Percentiles rank a stretch among this genome's conserved stretches.
These are phyloP conservation scores for Desmodus rotundus DNA, from an alignment of 2,113 vertebrate species.

Conservation along the genomic window DNA sequence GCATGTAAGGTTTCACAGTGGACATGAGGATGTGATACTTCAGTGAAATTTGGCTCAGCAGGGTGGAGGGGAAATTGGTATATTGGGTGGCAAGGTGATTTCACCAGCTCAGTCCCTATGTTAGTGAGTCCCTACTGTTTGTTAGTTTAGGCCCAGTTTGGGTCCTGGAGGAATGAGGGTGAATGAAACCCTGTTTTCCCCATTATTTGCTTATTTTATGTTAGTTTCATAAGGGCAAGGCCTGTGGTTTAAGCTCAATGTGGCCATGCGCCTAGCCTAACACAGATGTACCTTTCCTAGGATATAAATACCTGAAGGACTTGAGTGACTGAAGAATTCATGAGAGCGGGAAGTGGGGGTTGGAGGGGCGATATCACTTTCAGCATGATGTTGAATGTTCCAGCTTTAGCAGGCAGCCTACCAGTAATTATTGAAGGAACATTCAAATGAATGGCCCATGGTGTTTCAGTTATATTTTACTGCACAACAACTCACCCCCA, in stretches of 20 bases:
- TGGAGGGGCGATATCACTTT: too few relatives aligned
- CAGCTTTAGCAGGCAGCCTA: neutral
- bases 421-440: neutral
- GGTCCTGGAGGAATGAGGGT: neutral
- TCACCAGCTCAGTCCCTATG: neutral
- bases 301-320: neutral
- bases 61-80: neutral
- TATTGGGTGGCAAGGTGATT: neutral
- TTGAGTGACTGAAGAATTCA: neutral
- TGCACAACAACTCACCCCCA: neutral
- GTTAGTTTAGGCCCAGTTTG: neutral
- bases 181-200: neutral
- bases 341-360: neutral
- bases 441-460: neutral
- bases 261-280: neutral
- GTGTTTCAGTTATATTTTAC: neutral
- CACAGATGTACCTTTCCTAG: neutral
- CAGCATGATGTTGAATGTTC: neutral
- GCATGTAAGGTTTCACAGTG: neutral
- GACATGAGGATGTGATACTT: accelerated
- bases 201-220: neutral
- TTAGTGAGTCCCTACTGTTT: neutral
- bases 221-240: neutral
- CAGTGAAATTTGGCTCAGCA: neutral
- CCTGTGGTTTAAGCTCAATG: neutral